Evolutionary conservation across 2,888 invertebrate genomes (phyloP).

Genomic region (Troides aeacus): DNA sequence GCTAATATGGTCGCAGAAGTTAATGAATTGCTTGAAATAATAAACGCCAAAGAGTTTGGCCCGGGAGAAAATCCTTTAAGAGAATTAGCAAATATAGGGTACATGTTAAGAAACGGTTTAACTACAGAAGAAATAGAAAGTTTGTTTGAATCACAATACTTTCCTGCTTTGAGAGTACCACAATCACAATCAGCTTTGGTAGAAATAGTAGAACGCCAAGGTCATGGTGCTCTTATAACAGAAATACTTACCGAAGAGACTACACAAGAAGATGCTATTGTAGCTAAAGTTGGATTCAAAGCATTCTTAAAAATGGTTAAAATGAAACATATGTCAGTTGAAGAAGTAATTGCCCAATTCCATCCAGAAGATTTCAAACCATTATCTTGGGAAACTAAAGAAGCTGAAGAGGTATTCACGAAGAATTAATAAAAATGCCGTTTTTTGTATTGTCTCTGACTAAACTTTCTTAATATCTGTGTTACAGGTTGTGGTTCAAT

Average conservation of each 20-base stretch:
- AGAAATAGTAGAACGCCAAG: slow-evolving; percentile 90
- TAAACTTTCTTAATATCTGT: background rate
- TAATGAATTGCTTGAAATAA: slow-evolving; percentile 85
- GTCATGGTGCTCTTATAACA: slow-evolving; percentile 88
- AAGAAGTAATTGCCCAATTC: slow-evolving; percentile 90
- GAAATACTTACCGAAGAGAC: slow-evolving; percentile 91
- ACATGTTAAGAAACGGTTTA: slow-evolving; percentile 87
- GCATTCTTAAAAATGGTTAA: slow-evolving; percentile 93
- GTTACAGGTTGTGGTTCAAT: slow-evolving; percentile 60
- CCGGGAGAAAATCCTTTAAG: slow-evolving; percentile 88
- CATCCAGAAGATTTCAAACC: slow-evolving; percentile 91
- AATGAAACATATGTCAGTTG: slow-evolving; percentile 88
- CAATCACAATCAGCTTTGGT: slow-evolving; percentile 92
- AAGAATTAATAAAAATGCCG: background rate
- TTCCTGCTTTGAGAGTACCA: slow-evolving; percentile 88
- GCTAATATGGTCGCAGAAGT: slow-evolving; percentile 85
- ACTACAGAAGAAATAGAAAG: slow-evolving; percentile 87
- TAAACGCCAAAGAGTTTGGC: slow-evolving; percentile 89
- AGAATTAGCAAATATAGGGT: slow-evolving; percentile 91
- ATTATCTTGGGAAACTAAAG: slow-evolving; percentile 88
- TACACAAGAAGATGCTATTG: slow-evolving; percentile 85
- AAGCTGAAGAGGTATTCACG: slow-evolving; percentile 80
- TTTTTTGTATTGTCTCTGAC: background rate
- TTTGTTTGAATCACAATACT: slow-evolving; percentile 88
- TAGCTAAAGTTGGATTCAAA: slow-evolving; percentile 90